A percentile compares a stretch with the other conserved stretches of the same genome.
phyloP scores from a whole-genome alignment of 2,888 invertebrate species.

The Conistra vaccinii region DNA sequence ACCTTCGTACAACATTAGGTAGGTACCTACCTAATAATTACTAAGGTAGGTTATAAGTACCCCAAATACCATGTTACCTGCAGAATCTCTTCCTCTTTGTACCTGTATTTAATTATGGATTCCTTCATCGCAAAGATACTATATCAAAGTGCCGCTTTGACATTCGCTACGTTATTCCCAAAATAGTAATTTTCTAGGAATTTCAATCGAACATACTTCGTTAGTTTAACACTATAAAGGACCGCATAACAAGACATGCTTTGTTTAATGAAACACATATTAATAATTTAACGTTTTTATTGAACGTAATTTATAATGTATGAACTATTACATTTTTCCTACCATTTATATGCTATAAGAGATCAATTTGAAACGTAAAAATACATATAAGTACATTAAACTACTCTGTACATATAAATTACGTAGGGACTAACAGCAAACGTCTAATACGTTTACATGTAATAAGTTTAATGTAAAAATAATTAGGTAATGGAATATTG shows the following conservation, averaged over 20 bases:
- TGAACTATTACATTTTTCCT: slow-evolving; percentile 84
- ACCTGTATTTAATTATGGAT: slow-evolving; percentile 75
- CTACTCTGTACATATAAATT: slow-evolving; percentile 77
- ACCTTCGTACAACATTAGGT: slow-evolving; percentile 52
- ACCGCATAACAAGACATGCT: background rate
- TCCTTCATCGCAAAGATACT: slow-evolving; percentile 62
- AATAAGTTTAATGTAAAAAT: slow-evolving; percentile 62
- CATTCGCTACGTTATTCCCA: slow-evolving; percentile 65
- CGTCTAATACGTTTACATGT: slow-evolving; percentile 66
- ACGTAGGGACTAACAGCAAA: slow-evolving; percentile 71
- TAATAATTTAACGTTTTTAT: slow-evolving; percentile 88
- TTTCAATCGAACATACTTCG: slow-evolving; percentile 45
- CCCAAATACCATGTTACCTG: slow-evolving; percentile 33
- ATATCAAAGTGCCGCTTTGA: slow-evolving; percentile 73
- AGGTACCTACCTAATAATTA: slow-evolving; percentile 40
- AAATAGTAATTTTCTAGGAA: slow-evolving; percentile 63
- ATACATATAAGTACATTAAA: slow-evolving; percentile 72
- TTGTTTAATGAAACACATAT: slow-evolving; percentile 68
- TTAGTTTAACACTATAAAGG: slow-evolving; percentile 19
- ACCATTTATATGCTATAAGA: slow-evolving; percentile 80
- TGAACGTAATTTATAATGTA: slow-evolving; percentile 86
- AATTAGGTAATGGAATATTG: slow-evolving; percentile 58
- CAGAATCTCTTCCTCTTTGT: slow-evolving; percentile 45
- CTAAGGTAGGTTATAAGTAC: background rate
- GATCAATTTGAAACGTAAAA: slow-evolving; percentile 79